Conservation (phyloP, 2,888 invertebrate species). For the Latheticus oryzae region DNA sequence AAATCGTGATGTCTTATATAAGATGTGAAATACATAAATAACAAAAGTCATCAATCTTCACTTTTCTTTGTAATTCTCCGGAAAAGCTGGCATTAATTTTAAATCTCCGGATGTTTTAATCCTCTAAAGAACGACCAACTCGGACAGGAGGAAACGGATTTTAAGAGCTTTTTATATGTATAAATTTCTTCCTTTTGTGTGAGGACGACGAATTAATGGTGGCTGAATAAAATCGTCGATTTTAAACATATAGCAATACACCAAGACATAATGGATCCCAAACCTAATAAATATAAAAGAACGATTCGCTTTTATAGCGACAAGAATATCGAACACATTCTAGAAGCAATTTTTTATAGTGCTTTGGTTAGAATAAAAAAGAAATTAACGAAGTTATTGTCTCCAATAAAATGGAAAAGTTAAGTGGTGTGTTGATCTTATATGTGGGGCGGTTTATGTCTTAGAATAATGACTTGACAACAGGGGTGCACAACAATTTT, state of each 20-base stretch:
- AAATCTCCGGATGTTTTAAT: conserved; percentile 59
- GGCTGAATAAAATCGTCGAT: conserved; percentile 24
- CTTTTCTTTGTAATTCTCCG: conserved; percentile 57
- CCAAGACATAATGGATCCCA: conserved; percentile 36
- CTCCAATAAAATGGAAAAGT: conserved; percentile 53
- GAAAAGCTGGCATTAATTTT: conserved; percentile 58
- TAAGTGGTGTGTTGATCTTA: conserved; percentile 56
- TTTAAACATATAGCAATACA: conserved; percentile 29
- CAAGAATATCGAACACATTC: conserved; percentile 42
- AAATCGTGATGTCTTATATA: conserved; percentile 16
- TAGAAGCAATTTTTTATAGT: conserved; percentile 50
- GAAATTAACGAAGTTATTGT: conserved; percentile 52
- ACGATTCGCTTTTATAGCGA: conserved; percentile 43
- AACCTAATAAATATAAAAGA: conserved; percentile 39
- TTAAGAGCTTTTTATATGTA: conserved; percentile 55
- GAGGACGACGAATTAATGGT: conserved; percentile 35
- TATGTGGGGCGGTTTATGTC: conserved; percentile 48
- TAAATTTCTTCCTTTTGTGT: conserved; percentile 52
- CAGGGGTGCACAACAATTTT: conserved; percentile 36
- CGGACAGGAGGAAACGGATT: conserved; percentile 53
- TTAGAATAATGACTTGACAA: conserved; percentile 31
- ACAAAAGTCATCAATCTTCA: conserved; percentile 31
- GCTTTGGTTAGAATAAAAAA: conserved; percentile 51
- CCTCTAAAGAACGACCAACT: conserved; percentile 53
- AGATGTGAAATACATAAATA: conserved; percentile 13